These are phyloP conservation scores for Trogon surrucura DNA, from an alignment of 2,113 vertebrate species.

Conservation along the genomic window DNA sequence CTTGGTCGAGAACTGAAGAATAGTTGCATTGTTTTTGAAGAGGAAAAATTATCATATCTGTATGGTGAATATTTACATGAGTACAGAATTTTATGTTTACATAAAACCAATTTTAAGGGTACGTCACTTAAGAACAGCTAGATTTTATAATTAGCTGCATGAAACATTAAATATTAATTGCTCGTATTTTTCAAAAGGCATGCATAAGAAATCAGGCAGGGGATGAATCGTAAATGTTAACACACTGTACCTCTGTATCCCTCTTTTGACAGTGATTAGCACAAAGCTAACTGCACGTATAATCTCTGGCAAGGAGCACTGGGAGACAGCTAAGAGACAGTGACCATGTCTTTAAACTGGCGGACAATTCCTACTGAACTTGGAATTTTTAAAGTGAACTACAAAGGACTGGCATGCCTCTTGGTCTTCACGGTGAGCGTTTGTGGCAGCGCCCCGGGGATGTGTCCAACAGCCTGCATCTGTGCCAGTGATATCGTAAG, in stretches of 20 bases:
- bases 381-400: constrained; percentile 39
- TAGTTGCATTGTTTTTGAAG: not conserved
- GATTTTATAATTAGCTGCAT: not conserved
- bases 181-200: not conserved
- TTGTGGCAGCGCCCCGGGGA: constrained; percentile 60
- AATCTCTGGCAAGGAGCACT: constrained; percentile 38
- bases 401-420: constrained; percentile 62
- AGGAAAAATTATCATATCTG: not conserved
- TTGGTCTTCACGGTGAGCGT: constrained; percentile 64
- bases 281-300: constrained; percentile 6
- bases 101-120: not conserved
- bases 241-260: constrained; percentile 32
- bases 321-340: constrained; percentile 49
- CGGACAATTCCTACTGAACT: not conserved
- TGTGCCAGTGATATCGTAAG: constrained; percentile 87
- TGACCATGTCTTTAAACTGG: constrained; percentile 70
- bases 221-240: constrained; percentile 32
- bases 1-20: not conserved
- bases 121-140: not conserved
- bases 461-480: constrained; percentile 82
- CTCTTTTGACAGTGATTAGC: constrained; percentile 53
- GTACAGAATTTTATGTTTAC: not conserved
- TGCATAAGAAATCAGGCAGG: not conserved
- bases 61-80: not conserved
- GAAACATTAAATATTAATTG: not conserved